A percentile compares a stretch with the other conserved stretches of the same genome.
Evolutionary conservation across 2,113 vertebrate genomes (phyloP).

Genomic region (Mastomys natalensis): DNA sequence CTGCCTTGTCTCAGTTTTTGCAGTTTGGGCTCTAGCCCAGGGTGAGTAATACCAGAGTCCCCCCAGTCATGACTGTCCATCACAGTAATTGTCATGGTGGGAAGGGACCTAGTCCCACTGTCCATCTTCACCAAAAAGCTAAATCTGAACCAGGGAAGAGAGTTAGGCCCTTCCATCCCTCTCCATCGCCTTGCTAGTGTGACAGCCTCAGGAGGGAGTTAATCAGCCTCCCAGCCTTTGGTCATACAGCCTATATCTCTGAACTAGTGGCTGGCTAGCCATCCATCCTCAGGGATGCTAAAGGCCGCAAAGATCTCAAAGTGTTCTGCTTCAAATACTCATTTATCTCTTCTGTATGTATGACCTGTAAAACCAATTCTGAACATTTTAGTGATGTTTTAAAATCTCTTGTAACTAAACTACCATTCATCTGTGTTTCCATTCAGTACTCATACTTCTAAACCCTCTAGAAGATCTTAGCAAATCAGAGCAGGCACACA

Average conservation of each 20-base stretch:
- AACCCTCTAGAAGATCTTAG: background rate
- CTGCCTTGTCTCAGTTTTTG: background rate
- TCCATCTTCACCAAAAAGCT: background rate
- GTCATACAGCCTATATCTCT: background rate
- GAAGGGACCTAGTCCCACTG: background rate
- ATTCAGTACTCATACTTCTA: background rate
- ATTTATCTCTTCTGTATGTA: background rate
- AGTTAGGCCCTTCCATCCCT: background rate
- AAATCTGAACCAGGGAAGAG: background rate
- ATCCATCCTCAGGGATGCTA: background rate
- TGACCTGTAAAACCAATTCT: background rate
- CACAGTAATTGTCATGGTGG: background rate
- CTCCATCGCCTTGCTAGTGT: background rate
- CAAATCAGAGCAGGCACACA: background rate
- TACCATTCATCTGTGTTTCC: background rate
- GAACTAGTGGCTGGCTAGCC: background rate
- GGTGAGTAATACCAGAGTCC: no score
- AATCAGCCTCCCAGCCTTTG: background rate
- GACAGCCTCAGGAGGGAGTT: background rate
- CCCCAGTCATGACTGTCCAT: no score
- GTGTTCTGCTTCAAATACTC: background rate
- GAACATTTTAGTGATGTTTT: background rate
- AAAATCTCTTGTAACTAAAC: background rate
- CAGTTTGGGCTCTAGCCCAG: background rate
- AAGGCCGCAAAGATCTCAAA: background rate